Evolutionary conservation across 2,797 vertebrate genomes (phyloP), one percentile per base, ranked within the genome.

Genomic region (Liasis olivaceus): DNA sequence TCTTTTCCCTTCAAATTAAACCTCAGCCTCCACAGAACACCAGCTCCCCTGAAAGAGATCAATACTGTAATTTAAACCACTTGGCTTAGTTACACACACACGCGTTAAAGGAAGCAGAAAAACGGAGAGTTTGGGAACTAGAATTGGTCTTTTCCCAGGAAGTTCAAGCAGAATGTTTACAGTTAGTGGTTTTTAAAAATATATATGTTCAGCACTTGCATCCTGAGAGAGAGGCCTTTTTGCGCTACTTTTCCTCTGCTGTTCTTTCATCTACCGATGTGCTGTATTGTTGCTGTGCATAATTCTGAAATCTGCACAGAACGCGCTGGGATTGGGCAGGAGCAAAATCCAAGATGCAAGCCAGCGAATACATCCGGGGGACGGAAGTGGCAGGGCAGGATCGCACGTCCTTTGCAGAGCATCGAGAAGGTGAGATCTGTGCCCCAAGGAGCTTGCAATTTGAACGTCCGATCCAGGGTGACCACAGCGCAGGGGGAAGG

Each of bases 31-130:
- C 31, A 5, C 91, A 94, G 92, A 84, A 51, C 66, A 59, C 88
- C 0, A 2, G 42, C 59, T 36, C 86, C 12, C 20, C 91, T 14
- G 31, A n/a, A 77, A 92, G 85, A 0, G 15, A 90, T 91, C 85
- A 54, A 0, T 90, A 64, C 22, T 51, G 88, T 59, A 88, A 93
- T 87, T 92, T 84, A 92, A 90, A 85, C 69, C 69, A 31, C 28
- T 22, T n/a, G 14, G 36, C 54, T 22, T 24, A 58, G 20, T 20
- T 20, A n/a, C 42, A 20, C 72, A 11, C 31, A 77, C 8, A 26
- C 24, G 31, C 31, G 3, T 36, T 17, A 42, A 42, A 36, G 69
- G 69, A 77, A 77, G 69, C 31, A 17, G 69, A 31, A 22, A n/a
- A 28, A 15, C 15, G 31, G 26, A 54, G 36, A 24, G 31, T 5